Evolutionary conservation across 2,888 invertebrate species (phyloP), one percentile per base, ranked within the genome.

Genomic region (Trilocha varians): DNA sequence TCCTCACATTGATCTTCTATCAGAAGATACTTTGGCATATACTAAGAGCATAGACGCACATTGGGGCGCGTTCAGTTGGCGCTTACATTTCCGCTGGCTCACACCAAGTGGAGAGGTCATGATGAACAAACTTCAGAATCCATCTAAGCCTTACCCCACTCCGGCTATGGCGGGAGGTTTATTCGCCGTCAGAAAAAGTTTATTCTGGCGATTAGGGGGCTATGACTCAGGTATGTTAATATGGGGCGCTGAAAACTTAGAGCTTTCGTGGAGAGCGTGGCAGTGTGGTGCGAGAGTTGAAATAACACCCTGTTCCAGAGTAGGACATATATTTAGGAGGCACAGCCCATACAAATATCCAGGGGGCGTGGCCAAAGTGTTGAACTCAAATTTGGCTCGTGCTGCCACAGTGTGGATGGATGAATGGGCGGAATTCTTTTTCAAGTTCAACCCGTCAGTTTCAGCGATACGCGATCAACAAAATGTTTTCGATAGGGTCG

Each of bases 1-100:
- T 45, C 85, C 85, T 1, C 84, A 84, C 50, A 85, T 85, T 43
- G 85, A 85, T 48, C 64, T 99, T 13, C 94, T 99, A 36, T 96
- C 96, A 47, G 97, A 99, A 64, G 95, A 98, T 57, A 97, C 96
- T 2, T 94, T 99, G 59, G 96, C 97, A 32, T 99, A 99, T 69
- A 93, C 93, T 2, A 94, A 97, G 60, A 95, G 95, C 46, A 96
- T 97, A 52, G 98, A 99, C 70, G 90, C 98, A 38, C 98, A 98
- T 62, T 97, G 97, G 94, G 99, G 99, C 3, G 98, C 97, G 0
- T 98, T 99, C 72, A 99, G 98, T 73, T 99, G 99, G 98, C 93
- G 96, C 54, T 85, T 99, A 13, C 98, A 98, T 68, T 99, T 93
- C 62, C 87, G 95, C 16, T 95, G 94, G 95, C 91, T 94, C 52